A percentile compares a stretch with the other conserved stretches of the same genome.
Conservation (phyloP, 1,140 invertebrate genomes). For the Rhynchophorus ferrugineus region DNA sequence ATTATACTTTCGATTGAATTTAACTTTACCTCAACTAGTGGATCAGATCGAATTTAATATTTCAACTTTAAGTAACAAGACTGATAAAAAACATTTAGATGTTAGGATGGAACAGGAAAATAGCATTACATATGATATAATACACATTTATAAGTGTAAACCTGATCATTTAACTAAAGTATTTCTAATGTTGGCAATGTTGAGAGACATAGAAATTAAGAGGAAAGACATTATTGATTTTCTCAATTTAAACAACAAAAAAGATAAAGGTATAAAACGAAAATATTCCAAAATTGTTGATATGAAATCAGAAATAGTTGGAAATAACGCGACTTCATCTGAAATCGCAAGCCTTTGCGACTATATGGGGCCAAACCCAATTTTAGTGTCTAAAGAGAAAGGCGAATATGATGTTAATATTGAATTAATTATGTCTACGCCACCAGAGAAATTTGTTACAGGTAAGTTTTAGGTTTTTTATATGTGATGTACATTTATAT, state of each 20-base stretch:
- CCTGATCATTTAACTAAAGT: constrained; percentile 11
- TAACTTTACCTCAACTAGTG: not conserved
- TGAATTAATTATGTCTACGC: constrained; percentile 16
- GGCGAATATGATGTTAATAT: not conserved
- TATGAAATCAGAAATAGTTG: too few species aligned
- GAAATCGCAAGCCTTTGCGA: too few species aligned
- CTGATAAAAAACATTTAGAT: too few species aligned
- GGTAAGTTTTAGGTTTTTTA: constrained; percentile 8
- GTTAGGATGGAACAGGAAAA: too few species aligned
- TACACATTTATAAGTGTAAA: not conserved
- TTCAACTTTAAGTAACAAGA: too few species aligned
- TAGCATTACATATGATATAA: too few species aligned
- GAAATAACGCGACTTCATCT: too few species aligned
- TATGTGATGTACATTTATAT: too few species aligned
- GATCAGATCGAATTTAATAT: not conserved
- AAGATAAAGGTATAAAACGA: not conserved
- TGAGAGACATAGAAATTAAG: constrained; percentile 13
- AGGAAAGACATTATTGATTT: constrained; percentile 2
- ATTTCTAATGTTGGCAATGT: constrained; percentile 8
- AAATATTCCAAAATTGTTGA: not conserved
- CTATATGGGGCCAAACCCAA: constrained; percentile 19
- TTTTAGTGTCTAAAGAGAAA: constrained; percentile 9
- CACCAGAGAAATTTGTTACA: constrained; percentile 5
- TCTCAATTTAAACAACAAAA: constrained; percentile 1
- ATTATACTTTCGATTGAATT: constrained; percentile 3